Conservation (phyloP, 2,888 invertebrate species). For the Parnassius glacialis region DNA sequence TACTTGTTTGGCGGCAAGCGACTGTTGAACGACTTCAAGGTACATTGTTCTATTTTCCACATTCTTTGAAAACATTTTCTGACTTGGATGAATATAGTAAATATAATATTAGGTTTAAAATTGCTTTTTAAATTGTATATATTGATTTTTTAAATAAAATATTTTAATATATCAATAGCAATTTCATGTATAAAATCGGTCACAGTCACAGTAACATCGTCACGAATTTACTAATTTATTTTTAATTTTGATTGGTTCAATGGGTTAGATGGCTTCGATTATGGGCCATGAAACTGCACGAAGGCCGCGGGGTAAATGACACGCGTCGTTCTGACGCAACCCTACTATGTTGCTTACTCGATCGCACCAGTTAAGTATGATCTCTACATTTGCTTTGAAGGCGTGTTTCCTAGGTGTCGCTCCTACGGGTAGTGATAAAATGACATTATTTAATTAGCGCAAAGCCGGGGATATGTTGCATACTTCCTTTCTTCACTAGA, state of each 20-base stretch:
- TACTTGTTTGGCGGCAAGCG: constrained; percentile 13
- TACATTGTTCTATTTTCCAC: constrained; percentile 22
- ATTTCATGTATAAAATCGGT: background rate
- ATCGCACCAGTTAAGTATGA: constrained; percentile 46
- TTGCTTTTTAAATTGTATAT: background rate
- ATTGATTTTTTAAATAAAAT: too few species aligned
- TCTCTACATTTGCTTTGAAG: constrained; percentile 37
- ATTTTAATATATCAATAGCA: too few species aligned
- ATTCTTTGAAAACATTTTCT: constrained; percentile 13
- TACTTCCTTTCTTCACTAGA: constrained; percentile 22
- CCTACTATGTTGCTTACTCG: constrained; percentile 34
- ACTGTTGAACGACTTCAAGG: constrained; percentile 11
- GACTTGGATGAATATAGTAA: background rate
- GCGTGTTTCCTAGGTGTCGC: constrained; percentile 30
- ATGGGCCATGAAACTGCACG: constrained; percentile 52
- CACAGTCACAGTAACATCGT: background rate
- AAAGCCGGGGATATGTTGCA: constrained; percentile 22
- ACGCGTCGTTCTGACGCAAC: constrained; percentile 63
- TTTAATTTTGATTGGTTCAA: constrained; percentile 33
- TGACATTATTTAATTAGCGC: constrained; percentile 30
- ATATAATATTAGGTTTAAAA: background rate
- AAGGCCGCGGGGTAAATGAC: constrained; percentile 77
- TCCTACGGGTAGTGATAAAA: constrained; percentile 21
- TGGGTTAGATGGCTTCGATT: constrained; percentile 43
- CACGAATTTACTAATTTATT: constrained; percentile 31